phyloP scores from a whole-genome alignment of 2,797 vertebrate species.

The Rallus crepitans region DNA sequence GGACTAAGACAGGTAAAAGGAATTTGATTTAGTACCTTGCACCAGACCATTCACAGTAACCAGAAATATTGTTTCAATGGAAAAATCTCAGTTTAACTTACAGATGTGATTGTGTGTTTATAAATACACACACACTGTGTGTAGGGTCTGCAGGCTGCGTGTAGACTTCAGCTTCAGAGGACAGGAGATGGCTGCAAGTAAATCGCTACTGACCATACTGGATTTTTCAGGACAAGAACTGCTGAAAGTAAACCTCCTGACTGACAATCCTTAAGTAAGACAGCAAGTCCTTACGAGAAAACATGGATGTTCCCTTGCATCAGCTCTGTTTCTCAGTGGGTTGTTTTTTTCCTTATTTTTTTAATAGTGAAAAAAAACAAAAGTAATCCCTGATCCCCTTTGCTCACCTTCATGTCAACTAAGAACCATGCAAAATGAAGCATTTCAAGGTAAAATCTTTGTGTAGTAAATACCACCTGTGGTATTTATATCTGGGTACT shows the following conservation, averaged over 20 bases:
- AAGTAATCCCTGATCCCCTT: background rate
- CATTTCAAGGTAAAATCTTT: background rate
- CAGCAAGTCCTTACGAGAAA: background rate
- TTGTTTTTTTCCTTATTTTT: background rate
- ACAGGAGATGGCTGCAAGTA: background rate
- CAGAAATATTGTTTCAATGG: background rate
- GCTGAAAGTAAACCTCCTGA: background rate
- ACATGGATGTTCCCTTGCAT: background rate
- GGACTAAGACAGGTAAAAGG: background rate
- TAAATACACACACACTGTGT: background rate
- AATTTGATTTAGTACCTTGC: background rate
- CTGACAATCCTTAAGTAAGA: background rate
- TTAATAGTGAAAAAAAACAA: background rate
- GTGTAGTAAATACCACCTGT: background rate
- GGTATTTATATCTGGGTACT: background rate
- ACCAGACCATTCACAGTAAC: background rate
- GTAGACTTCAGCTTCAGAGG: background rate
- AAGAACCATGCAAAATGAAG: background rate
- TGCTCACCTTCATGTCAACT: background rate
- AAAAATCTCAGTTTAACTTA: background rate
- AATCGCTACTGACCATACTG: background rate
- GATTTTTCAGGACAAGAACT: background rate
- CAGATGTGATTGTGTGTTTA: fast-evolving
- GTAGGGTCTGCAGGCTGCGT: background rate
- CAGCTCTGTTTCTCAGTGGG: background rate